Evolutionary conservation across 2,888 invertebrate genomes (phyloP), one percentile per base, ranked within the genome.

Genomic region (Protonemura montana): DNA sequence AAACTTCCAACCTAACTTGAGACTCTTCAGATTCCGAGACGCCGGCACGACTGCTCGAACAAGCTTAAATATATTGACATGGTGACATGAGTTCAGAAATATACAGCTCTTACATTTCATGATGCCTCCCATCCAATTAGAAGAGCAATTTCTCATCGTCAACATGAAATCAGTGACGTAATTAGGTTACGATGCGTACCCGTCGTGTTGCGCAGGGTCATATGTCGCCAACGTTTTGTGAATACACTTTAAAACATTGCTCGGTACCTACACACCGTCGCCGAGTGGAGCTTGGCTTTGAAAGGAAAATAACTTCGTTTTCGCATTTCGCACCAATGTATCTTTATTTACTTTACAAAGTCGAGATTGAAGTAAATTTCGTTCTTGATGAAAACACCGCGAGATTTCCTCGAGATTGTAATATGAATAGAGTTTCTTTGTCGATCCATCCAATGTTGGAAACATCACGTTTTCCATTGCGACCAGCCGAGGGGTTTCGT

Each of bases 21-120:
- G 28, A 13, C 42, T 26, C n/a, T 25, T 42, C 35, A 83, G n/a
- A 42, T 82, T 28, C 28, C n/a, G 76, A n/a, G 5, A 3, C 28
- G 78, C 28, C 26, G 10, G 13, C 81, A 5, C 28, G 28, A 6
- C 28, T 76, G 84, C 59, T 59, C 42, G 59, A 42, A 84, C 84
- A 59, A 28, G 76, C 76, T 84, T 84, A 84, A 84, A 76, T 84
- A 59, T 84, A 84, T 84, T 84, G 84, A 42, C 84, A 81, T n/a
- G 5, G 81, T 81, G 81, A 81, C 81, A 81, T 30, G n/a, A 30
- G 28, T 10, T 81, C 2, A 1, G 28, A n/a, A 81, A 78, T 35
- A 35, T 26, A 2, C 26, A 41, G 35, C 30, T 82, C 82, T 35
- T 42, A 82, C n/a, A 82, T 26, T n/a, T 59, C 59, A 59, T 59